Conservation (phyloP, 2,113 vertebrate genomes). For the Paedocypris sp. region DNA sequence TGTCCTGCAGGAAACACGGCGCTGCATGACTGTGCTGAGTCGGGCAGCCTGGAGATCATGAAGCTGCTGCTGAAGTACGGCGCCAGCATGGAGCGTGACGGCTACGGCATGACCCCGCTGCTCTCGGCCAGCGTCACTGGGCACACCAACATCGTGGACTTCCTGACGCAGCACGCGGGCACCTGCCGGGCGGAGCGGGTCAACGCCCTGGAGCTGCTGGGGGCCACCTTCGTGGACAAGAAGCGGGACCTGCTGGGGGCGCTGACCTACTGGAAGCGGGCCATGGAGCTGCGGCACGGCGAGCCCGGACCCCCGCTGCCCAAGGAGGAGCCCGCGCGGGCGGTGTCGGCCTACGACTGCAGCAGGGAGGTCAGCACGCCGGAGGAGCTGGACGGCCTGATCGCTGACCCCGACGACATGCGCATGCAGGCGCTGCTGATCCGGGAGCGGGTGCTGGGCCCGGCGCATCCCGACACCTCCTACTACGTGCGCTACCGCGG, state of each 20-base stretch:
- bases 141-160: conserved; percentile 96
- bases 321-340: conserved; percentile 80
- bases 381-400: conserved; percentile 88
- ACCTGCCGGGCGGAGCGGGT: conserved; percentile 80
- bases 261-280: conserved; percentile 94
- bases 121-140: conserved; percentile 95
- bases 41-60: conserved; percentile 98
- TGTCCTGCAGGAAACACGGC: conserved; percentile 81
- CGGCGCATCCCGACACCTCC: conserved; percentile 94
- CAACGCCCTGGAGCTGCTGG: conserved; percentile 86
- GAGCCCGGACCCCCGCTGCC: conserved; percentile 74
- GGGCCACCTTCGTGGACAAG: conserved; percentile 96
- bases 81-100: conserved; percentile 93
- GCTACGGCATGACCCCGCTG: conserved; percentile 94
- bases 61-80: conserved; percentile 92
- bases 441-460: conserved; percentile 89
- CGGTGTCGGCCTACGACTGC: conserved; percentile 93
- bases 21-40: conserved; percentile 93
- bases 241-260: conserved; percentile 93
- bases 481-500: conserved; percentile 97
- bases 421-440: conserved; percentile 95
- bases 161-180: conserved; percentile 79
- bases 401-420: conserved; percentile 96
- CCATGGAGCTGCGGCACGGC: conserved; percentile 88
- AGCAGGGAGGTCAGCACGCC: conserved; percentile 81